Conservation (phyloP, 2,888 invertebrate genomes). For the Stenolophus ochropezus region DNA sequence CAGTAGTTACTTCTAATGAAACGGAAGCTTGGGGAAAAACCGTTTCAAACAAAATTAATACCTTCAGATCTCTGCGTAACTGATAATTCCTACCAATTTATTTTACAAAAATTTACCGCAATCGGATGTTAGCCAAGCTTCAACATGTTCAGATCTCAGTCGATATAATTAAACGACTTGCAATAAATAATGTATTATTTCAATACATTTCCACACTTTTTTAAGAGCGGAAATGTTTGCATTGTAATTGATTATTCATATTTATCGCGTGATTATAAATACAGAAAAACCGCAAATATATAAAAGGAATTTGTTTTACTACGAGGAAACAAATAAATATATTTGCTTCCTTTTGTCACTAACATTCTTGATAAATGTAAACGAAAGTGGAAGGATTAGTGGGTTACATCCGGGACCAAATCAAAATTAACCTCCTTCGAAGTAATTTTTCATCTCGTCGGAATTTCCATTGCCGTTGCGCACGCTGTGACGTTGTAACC, state of each 20-base stretch:
- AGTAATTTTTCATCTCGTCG: not conserved
- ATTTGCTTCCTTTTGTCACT: too few species aligned
- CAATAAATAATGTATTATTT: conserved; percentile 29
- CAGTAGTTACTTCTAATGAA: not conserved
- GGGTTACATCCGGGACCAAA: not conserved
- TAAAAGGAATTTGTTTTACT: not conserved
- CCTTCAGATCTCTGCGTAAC: not conserved
- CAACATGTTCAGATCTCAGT: not conserved
- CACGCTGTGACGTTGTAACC: conserved; percentile 13
- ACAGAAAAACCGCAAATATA: not conserved
- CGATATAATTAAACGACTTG: conserved; percentile 22
- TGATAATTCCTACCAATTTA: not conserved
- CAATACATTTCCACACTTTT: not conserved
- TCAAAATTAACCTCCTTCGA: not conserved
- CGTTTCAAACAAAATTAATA: not conserved
- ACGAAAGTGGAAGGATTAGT: not conserved
- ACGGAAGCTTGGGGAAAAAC: not conserved
- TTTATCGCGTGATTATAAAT: not conserved
- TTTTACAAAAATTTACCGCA: not conserved
- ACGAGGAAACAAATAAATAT: not conserved
- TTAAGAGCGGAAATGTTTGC: conserved; percentile 8
- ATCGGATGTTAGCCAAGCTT: conserved; percentile 3
- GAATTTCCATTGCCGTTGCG: not conserved
- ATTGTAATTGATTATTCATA: conserved; percentile 13
- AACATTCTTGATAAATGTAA: not conserved